Evolutionary conservation across 1,140 invertebrate genomes (phyloP).

Genomic region (Mesaphorura yosii): DNA sequence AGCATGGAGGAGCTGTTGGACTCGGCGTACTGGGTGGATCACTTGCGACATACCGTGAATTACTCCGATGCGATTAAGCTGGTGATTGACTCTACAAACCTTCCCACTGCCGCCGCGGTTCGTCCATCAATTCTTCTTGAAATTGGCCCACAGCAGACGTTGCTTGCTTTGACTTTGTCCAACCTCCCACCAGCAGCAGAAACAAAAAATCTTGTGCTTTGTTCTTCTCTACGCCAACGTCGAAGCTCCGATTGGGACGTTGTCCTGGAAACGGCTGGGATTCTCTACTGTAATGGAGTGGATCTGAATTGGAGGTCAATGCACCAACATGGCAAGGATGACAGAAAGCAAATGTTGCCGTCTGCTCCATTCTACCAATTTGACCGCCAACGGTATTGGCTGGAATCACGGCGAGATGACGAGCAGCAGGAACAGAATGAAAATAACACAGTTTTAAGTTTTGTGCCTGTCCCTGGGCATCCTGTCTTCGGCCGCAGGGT

Average conservation of each 20-base stretch:
- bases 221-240: constrained; percentile 5
- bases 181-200: neutral
- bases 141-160: constrained; percentile 6
- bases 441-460: constrained; percentile 5
- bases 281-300: constrained; percentile 7
- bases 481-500: constrained; percentile 3
- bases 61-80: neutral
- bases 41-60: constrained; percentile 3
- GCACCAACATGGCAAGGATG: neutral
- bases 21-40: constrained; percentile 8
- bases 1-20: too few relatives aligned
- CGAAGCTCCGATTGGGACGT: constrained; percentile 6
- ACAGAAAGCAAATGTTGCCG: neutral
- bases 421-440: constrained; percentile 6
- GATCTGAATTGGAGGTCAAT: constrained; percentile 1
- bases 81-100: too few relatives aligned
- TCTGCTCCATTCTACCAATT: constrained; percentile 16
- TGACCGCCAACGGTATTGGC: constrained; percentile 1
- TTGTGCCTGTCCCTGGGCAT: neutral
- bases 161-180: neutral
- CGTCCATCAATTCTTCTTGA: constrained; percentile 1
- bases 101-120: neutral
- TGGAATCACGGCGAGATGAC: neutral
- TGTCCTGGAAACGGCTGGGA: neutral
- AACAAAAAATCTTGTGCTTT: constrained; percentile 1